Evolutionary conservation across 2,888 invertebrate species (phyloP).

Genomic region (Xestia c-nigrum): DNA sequence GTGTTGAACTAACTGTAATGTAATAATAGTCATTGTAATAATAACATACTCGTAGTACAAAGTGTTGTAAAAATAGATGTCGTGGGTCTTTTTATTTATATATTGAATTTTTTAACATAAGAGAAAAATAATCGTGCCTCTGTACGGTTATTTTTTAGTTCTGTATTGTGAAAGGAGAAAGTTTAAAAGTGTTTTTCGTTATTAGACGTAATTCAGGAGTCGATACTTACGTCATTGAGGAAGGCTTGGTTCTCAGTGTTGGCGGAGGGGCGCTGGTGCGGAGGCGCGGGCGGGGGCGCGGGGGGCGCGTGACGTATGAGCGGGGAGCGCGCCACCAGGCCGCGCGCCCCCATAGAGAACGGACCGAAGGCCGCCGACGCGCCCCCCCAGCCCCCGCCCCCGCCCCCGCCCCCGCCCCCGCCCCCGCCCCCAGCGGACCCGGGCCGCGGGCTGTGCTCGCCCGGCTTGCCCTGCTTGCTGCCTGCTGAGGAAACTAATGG

Average conservation of each 20-base stretch:
- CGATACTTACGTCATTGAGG: constrained; percentile 94
- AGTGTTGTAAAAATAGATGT: neutral
- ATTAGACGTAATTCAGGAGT: neutral
- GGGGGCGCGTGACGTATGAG: constrained; percentile 96
- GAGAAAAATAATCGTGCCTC: neutral
- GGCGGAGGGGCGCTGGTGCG: constrained; percentile 93
- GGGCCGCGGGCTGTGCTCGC: constrained; percentile 32
- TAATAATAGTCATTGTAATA: neutral
- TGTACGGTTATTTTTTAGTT: no score
- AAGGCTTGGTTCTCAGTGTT: constrained; percentile 98
- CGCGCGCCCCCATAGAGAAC: constrained; percentile 93
- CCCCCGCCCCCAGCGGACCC: constrained; percentile 10
- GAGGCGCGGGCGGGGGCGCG: constrained; percentile 91
- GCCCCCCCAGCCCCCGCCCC: constrained; percentile 49
- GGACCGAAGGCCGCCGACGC: constrained; percentile 82
- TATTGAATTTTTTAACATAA: neutral
- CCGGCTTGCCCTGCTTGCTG: constrained; percentile 69
- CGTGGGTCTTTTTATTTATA: neutral
- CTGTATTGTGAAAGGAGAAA: neutral
- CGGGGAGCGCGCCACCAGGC: constrained; percentile 96
- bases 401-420: constrained; percentile 27
- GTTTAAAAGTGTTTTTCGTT: neutral
- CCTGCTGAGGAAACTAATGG: constrained; percentile 66
- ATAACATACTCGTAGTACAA: no score
- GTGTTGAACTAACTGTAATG: constrained; percentile 93